Evolutionary conservation across 1,140 invertebrate genomes (phyloP), one percentile per base, ranked within the genome.

Genomic region (Macrotrachela quadricornifera): DNA sequence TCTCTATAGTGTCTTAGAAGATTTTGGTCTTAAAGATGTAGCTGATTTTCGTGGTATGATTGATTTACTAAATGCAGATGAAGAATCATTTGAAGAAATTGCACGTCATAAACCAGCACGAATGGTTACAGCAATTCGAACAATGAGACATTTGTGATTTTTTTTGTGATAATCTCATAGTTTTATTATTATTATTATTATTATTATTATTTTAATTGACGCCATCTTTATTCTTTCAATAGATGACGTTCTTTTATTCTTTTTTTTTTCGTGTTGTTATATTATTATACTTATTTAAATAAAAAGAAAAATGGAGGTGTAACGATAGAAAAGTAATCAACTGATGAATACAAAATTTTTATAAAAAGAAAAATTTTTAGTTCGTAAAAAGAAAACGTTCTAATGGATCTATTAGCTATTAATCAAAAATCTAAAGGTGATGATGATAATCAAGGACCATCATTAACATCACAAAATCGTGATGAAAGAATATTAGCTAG

Each of bases 1-100:
- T 64, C 67, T 86, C 10, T 79, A 78, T 11, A 85, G 83, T 66
- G 80, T 87, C 3, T 67, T 87, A 1, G 82, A 86, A 61, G 83
- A 87, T 65, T 68, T 87, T 1, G 83, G 81, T 14, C 65, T 84
- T n/a, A 67, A 72, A 16, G 72, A 82, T 11, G 77, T 77, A 10
- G 76, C 80, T n/a, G 77, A 77, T 54, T 61, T 85, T 17, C 72
- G 75, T 49, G 77, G 81, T 60, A 76, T 85, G 43, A 69, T 76
- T 10, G 64, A 65, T 9, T 67, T 86, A 43, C 67, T 85, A 2
- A 77, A 79, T 64, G 66, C 80, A 15, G 62, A 75, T 16, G 66
- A 78, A 0, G 79, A 81, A 48, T 76, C 79, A 53, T 85, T 82
- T 64, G 71, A 76, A 39, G 72, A 67, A 8, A 68, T 75, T 55